These are phyloP conservation scores for Promerops cafer DNA, from an alignment of 2,113 vertebrate genomes.

Conservation along the genomic window DNA sequence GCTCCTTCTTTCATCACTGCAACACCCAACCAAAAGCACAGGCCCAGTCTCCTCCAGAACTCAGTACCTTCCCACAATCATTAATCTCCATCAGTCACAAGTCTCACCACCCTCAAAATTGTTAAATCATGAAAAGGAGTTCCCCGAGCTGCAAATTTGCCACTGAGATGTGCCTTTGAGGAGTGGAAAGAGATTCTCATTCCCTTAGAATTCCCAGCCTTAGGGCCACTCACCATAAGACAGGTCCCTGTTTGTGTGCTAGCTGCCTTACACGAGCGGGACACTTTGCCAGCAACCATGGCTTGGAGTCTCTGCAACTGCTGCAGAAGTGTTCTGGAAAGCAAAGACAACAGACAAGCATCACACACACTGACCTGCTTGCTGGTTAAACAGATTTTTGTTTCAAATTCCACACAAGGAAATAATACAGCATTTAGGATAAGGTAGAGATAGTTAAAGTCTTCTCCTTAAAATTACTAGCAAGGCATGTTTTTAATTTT, in stretches of 20 bases:
- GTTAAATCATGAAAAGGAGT: background rate
- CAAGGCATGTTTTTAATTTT: background rate
- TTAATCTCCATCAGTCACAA: background rate
- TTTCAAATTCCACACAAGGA: background rate
- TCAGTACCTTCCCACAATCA: background rate
- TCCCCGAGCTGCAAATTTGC: background rate
- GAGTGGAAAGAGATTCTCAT: background rate
- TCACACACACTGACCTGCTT: background rate
- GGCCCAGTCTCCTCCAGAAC: background rate
- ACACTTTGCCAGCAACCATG: slow-evolving; percentile 88
- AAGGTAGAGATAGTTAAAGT: background rate
- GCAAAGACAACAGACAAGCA: background rate
- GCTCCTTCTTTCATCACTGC: background rate
- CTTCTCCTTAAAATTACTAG: background rate
- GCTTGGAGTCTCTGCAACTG: slow-evolving; percentile 95
- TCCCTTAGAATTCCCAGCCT: background rate
- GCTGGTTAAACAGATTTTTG: background rate
- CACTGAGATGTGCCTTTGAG: background rate
- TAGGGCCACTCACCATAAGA: slow-evolving; percentile 83
- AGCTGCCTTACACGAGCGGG: slow-evolving; percentile 85
- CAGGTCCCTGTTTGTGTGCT: slow-evolving; percentile 96
- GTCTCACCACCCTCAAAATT: background rate
- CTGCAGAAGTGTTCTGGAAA: slow-evolving; percentile 89
- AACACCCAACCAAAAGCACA: background rate
- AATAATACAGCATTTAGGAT: background rate